These are phyloP conservation scores for Coelogynopora nodosa DNA, from an alignment of 2,888 invertebrate genomes.

Conservation along the genomic window DNA sequence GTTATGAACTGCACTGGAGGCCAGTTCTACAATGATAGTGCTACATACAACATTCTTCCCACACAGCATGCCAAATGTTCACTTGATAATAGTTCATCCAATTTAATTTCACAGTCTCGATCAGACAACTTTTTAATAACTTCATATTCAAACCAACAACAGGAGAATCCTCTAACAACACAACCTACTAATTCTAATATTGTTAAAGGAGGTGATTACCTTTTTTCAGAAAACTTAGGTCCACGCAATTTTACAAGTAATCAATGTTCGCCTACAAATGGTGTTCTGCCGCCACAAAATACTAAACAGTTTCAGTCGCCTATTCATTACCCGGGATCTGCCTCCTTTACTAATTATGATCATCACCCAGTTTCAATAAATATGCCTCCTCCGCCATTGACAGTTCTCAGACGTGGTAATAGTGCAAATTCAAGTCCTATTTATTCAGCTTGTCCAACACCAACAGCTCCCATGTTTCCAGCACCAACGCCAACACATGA, in stretches of 20 bases:
- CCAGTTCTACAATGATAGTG: constrained; percentile 9
- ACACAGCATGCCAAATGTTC: neutral
- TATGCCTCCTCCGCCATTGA: neutral
- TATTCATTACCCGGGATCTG: neutral
- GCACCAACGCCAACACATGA: neutral
- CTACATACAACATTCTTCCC: neutral
- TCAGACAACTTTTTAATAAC: neutral
- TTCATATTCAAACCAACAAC: neutral
- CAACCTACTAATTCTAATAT: neutral
- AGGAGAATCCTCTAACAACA: neutral
- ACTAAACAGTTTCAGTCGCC: neutral
- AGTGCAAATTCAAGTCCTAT: neutral
- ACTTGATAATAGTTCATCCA: neutral
- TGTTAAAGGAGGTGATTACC: neutral
- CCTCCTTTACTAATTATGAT: neutral
- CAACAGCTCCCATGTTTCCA: neutral
- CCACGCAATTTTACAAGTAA: neutral
- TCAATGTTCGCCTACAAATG: neutral
- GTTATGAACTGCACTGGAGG: constrained; percentile 17
- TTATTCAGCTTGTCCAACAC: neutral
- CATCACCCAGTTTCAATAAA: neutral
- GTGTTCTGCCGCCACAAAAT: neutral
- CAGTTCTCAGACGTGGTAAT: neutral
- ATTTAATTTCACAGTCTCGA: neutral
- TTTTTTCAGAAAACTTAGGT: neutral